Evolutionary conservation across 2,797 vertebrate genomes (phyloP).

Genomic region (Sebastes variabilis): DNA sequence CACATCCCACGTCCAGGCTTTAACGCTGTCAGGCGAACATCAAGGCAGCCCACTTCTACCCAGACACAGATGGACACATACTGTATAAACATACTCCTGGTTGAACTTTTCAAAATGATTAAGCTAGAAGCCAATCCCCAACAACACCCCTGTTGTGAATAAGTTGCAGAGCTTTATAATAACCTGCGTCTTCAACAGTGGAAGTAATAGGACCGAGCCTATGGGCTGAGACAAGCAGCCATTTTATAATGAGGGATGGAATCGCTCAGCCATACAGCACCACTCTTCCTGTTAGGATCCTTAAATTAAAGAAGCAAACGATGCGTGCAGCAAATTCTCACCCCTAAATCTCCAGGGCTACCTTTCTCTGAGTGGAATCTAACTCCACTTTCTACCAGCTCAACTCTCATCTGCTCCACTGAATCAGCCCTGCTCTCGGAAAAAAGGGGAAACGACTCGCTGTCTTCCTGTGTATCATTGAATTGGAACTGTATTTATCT

Average conservation of each 20-base stretch:
- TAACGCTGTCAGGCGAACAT: slow-evolving; percentile 15
- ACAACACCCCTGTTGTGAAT: slow-evolving; percentile 56
- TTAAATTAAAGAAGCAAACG: slow-evolving; percentile 84
- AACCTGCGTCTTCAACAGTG: slow-evolving; percentile 76
- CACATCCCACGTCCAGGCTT: slow-evolving; percentile 18
- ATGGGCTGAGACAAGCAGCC: slow-evolving; percentile 80
- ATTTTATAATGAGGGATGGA: slow-evolving; percentile 85
- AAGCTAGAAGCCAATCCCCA: slow-evolving; percentile 32
- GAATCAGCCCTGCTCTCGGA: slow-evolving; percentile 44
- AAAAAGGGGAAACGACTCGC: slow-evolving; percentile 27
- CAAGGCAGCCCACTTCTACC: neutral
- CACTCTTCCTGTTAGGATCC: slow-evolving; percentile 78
- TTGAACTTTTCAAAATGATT: slow-evolving; percentile 35
- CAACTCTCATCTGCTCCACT: slow-evolving; percentile 68
- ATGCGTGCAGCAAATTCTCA: slow-evolving; percentile 76
- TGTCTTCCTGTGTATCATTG: slow-evolving; percentile 41
- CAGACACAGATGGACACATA: neutral
- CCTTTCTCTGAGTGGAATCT: slow-evolving; percentile 68
- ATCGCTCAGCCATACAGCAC: slow-evolving; percentile 73
- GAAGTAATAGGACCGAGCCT: slow-evolving; percentile 76
- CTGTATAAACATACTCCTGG: neutral
- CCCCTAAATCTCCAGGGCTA: slow-evolving; percentile 75
- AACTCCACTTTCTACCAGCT: slow-evolving; percentile 61
- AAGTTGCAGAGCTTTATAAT: slow-evolving; percentile 76
- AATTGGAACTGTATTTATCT: slow-evolving; percentile 60